Percentiles rank a stretch among this genome's conserved stretches.
These are phyloP conservation scores for Setophaga petechia DNA, from an alignment of 2,113 vertebrate species.

Conservation along the genomic window DNA sequence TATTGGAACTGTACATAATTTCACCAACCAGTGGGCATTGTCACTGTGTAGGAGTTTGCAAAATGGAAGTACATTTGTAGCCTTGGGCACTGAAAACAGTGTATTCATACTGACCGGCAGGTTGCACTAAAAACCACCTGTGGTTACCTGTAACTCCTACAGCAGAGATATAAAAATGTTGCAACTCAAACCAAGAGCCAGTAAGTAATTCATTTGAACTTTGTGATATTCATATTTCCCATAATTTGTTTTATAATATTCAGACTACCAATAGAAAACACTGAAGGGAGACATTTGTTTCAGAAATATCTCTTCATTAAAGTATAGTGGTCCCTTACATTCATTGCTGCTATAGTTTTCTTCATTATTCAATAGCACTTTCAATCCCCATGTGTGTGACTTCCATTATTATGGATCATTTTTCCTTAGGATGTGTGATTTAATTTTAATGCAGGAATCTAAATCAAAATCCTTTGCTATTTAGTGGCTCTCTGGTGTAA, in stretches of 20 bases:
- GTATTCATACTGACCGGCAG: neutral
- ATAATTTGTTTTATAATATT: conserved; percentile 65
- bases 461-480: conserved; percentile 74
- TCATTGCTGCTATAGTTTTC: conserved; percentile 42
- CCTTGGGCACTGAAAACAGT: neutral
- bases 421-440: conserved; percentile 76
- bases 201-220: conserved; percentile 20
- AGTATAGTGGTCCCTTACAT: conserved; percentile 17
- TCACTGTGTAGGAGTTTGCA: neutral
- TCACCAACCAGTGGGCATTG: neutral
- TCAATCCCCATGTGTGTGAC: conserved; percentile 61
- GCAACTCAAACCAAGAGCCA: conserved; percentile 16
- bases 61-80: neutral
- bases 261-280: conserved; percentile 35
- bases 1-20: neutral
- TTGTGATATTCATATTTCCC: conserved; percentile 38
- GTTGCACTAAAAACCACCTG: neutral
- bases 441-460: conserved; percentile 76
- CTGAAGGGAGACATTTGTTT: conserved; percentile 65
- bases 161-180: neutral
- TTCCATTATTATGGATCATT: conserved; percentile 75
- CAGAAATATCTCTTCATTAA: conserved; percentile 62
- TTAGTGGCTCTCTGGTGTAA: conserved; percentile 72
- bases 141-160: neutral
- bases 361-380: conserved; percentile 71